phyloP scores from a whole-genome alignment of 2,888 invertebrate genomes.

The Callyntrura sp. region DNA sequence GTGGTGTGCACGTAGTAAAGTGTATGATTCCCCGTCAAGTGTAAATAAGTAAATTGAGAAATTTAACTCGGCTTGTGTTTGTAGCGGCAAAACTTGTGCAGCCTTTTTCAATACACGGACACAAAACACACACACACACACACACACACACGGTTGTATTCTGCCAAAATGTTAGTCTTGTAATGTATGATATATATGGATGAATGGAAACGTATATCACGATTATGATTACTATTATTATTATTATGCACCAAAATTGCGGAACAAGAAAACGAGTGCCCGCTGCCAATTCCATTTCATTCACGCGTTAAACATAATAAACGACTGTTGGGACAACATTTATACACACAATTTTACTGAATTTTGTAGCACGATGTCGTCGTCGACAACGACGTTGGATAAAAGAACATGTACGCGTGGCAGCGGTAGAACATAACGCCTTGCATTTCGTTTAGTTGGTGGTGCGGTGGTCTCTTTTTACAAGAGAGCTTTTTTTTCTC shows the following conservation, averaged over 20 bases:
- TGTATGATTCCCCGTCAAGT: neutral
- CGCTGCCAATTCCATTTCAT: slow-evolving; percentile 54
- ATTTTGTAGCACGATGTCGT: neutral
- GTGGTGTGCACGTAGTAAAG: neutral
- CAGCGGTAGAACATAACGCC: neutral
- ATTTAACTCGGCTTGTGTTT: neutral
- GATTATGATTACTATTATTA: slow-evolving; percentile 21
- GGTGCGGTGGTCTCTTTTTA: neutral
- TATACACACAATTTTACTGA: neutral
- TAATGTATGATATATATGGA: neutral
- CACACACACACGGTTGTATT: neutral
- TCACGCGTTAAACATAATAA: slow-evolving; percentile 54
- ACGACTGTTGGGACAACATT: slow-evolving; percentile 44
- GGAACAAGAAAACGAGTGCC: slow-evolving; percentile 39
- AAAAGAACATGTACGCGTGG: neutral
- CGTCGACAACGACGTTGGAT: neutral
- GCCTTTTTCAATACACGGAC: neutral
- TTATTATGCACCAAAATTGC: slow-evolving; percentile 56
- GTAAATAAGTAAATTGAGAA: neutral
- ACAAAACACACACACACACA: too few relatives aligned
- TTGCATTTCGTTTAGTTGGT: neutral
- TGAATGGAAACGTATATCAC: neutral
- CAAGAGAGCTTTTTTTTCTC: slow-evolving; percentile 2
- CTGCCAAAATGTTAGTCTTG: neutral
- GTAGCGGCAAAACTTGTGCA: neutral